Conservation (phyloP, 1,140 invertebrate species). For the Fopius arisanus region DNA sequence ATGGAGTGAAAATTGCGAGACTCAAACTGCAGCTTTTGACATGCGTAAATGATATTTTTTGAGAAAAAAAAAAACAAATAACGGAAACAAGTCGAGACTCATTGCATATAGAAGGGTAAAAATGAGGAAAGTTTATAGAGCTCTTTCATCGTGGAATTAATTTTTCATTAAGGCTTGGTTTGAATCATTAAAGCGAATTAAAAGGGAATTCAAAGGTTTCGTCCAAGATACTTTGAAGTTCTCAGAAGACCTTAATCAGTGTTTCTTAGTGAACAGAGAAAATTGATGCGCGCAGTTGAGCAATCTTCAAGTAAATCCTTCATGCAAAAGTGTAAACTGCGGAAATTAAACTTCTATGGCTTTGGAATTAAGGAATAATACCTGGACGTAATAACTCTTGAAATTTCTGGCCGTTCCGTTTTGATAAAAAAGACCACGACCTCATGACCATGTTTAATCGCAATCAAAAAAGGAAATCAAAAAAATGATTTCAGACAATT, state of each 20-base stretch:
- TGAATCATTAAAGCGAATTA: conserved; percentile 26
- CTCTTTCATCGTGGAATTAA: conserved; percentile 24
- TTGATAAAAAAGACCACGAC: too few species aligned
- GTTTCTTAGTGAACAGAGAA: not conserved
- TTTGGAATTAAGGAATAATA: too few species aligned
- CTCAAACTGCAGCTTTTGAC: not conserved
- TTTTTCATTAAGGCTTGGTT: conserved; percentile 18
- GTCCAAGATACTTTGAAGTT: conserved; percentile 8
- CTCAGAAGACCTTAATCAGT: not conserved
- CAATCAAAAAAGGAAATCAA: too few species aligned
- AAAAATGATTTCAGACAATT: too few species aligned
- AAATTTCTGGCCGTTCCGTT: too few species aligned
- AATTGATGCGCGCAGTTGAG: not conserved
- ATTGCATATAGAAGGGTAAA: not conserved
- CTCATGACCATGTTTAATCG: too few species aligned
- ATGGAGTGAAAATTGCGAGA: not conserved
- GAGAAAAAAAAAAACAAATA: not conserved
- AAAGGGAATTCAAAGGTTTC: conserved; percentile 7
- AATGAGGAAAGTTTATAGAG: not conserved
- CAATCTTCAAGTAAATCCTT: not conserved
- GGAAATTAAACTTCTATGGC: too few species aligned
- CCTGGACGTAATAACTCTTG: too few species aligned
- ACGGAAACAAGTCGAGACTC: not conserved
- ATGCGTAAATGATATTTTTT: not conserved
- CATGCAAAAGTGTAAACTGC: not conserved